Evolutionary conservation across 2,797 vertebrate species (phyloP).

Genomic region (Sebastes matsubarae): DNA sequence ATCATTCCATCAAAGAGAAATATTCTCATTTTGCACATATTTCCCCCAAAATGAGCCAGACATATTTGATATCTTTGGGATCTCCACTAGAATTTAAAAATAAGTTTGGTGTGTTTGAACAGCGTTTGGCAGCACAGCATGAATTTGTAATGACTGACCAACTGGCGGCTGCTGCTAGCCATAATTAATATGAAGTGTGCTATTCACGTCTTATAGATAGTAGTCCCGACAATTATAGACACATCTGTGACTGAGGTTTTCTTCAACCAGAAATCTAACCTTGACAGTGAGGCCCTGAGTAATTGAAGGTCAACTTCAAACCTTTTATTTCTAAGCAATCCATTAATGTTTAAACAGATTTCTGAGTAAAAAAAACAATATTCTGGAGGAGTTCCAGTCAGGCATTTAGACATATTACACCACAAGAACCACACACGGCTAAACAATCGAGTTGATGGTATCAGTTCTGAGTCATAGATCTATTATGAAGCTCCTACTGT

Average conservation of each 20-base stretch:
- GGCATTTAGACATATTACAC: not conserved
- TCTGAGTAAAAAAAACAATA: not conserved
- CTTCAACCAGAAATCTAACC: not conserved
- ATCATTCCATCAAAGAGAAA: not conserved
- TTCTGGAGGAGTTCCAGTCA: not conserved
- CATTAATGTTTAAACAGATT: conserved; percentile 8
- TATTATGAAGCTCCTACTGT: not conserved
- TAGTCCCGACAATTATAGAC: not conserved
- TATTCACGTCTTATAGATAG: not conserved
- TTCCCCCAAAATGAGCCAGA: not conserved
- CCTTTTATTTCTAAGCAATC: not conserved
- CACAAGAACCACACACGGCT: not conserved
- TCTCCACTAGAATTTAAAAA: not conserved
- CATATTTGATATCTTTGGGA: not conserved
- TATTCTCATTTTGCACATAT: not conserved
- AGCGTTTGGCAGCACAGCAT: not conserved
- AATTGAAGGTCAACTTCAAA: not conserved
- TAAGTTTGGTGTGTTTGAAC: not conserved
- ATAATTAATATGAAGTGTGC: conserved; percentile 6
- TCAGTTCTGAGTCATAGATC: not conserved
- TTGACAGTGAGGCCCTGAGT: not conserved
- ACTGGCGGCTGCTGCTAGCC: not conserved
- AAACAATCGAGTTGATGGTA: not conserved
- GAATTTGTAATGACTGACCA: not conserved
- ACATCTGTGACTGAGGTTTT: not conserved